These are phyloP conservation scores for Ophonus ardosiacus DNA, from an alignment of 2,888 invertebrate species.

Conservation along the genomic window DNA sequence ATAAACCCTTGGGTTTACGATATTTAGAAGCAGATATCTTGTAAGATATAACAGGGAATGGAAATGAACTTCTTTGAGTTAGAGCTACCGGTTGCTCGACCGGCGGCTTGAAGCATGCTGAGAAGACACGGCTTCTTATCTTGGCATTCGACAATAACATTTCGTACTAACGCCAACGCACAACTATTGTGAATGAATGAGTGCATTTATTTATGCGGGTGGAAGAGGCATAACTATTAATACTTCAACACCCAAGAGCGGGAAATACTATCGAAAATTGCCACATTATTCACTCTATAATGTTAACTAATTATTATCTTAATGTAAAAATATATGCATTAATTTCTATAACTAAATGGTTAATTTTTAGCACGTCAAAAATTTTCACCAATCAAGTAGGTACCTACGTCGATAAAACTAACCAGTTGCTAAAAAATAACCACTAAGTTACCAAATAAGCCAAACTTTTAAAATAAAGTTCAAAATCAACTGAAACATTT, in stretches of 20 bases:
- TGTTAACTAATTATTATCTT: too few species aligned
- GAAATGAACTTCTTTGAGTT: constrained; percentile 4
- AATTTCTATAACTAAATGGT: too few species aligned
- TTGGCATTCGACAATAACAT: constrained; percentile 7
- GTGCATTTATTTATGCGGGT: constrained; percentile 12
- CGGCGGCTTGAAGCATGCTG: constrained; percentile 3
- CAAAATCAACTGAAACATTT: too few species aligned
- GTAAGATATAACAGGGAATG: neutral
- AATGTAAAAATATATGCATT: too few species aligned
- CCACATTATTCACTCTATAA: too few species aligned
- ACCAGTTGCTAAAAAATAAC: too few species aligned
- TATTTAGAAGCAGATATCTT: neutral
- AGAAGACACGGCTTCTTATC: constrained; percentile 36
- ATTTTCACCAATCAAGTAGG: too few species aligned
- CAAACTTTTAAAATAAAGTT: too few species aligned
- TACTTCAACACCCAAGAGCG: neutral
- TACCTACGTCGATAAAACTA: too few species aligned
- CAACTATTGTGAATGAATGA: constrained; percentile 19
- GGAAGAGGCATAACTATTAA: neutral
- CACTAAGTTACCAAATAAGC: too few species aligned
- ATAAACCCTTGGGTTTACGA: neutral
- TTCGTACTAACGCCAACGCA: constrained; percentile 24
- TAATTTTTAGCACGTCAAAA: too few species aligned
- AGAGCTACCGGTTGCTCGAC: constrained; percentile 8
- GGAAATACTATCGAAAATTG: neutral